Percentiles rank a stretch among this genome's conserved stretches.
Evolutionary conservation across 2,113 vertebrate species (phyloP).

Genomic region (Chloebia gouldiae): DNA sequence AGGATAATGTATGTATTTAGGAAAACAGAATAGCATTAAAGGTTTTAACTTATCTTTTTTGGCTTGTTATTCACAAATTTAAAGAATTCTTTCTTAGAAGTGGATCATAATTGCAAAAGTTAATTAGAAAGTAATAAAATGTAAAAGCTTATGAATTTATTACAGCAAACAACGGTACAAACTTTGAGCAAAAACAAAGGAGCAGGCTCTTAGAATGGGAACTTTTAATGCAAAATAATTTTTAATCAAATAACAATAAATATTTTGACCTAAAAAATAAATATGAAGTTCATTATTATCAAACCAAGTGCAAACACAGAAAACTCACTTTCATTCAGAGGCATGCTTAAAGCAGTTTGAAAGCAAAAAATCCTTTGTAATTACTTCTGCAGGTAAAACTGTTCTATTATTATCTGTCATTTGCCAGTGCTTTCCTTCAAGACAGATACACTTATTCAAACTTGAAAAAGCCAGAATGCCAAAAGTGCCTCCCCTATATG

Average conservation of each 20-base stretch:
- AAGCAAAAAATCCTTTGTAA: constrained; percentile 6
- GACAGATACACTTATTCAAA: background rate
- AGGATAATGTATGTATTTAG: background rate
- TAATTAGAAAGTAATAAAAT: constrained; percentile 56
- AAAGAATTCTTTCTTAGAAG: background rate
- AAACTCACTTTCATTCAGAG: constrained; percentile 36
- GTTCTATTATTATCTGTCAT: background rate
- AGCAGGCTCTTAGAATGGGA: background rate
- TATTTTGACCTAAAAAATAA: background rate
- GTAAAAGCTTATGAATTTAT: constrained; percentile 8
- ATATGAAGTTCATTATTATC: background rate
- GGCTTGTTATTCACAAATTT: background rate
- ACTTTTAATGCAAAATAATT: background rate
- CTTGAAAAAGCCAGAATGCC: constrained; percentile 30
- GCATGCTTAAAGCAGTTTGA: constrained; percentile 12
- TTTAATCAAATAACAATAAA: constrained; percentile 11
- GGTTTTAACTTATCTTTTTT: background rate
- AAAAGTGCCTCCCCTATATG: constrained; percentile 43
- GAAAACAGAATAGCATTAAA: background rate
- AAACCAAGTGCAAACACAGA: background rate
- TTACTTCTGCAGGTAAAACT: constrained; percentile 1
- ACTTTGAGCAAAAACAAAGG: background rate
- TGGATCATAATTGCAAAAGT: constrained; percentile 2
- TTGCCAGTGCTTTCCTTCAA: background rate
- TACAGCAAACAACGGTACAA: background rate